A percentile compares a stretch with the other conserved stretches of the same genome.
Conservation (phyloP, 2,113 vertebrate genomes). For the Sander lucioperca region DNA sequence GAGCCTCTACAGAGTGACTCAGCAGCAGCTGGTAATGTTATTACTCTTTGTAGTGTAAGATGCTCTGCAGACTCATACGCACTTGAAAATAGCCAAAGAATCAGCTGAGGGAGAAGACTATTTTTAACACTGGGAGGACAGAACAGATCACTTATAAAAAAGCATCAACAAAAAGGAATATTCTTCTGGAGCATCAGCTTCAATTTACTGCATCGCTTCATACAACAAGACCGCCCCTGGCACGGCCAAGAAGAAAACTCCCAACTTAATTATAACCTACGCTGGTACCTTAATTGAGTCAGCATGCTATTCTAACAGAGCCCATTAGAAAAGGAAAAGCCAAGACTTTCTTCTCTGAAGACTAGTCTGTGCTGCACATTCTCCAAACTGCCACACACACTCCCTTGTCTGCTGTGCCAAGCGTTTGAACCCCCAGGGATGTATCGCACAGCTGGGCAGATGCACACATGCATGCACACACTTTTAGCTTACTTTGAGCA, state of each 20-base stretch:
- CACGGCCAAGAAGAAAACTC: slow-evolving; percentile 59
- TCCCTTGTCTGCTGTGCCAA: slow-evolving; percentile 50
- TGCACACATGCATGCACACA: neutral
- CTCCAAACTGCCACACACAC: slow-evolving; percentile 42
- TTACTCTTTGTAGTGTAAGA: slow-evolving; percentile 54
- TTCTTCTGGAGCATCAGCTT: slow-evolving; percentile 46
- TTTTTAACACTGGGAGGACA: slow-evolving; percentile 57
- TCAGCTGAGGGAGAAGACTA: slow-evolving; percentile 60
- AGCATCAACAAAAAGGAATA: slow-evolving; percentile 34
- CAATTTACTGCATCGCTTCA: slow-evolving; percentile 59
- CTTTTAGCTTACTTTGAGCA: neutral
- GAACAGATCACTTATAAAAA: slow-evolving; percentile 55
- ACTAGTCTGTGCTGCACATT: slow-evolving; percentile 37
- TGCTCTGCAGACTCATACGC: slow-evolving; percentile 48
- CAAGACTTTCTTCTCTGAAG: slow-evolving; percentile 46
- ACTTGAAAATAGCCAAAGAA: slow-evolving; percentile 58
- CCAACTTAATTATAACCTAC: slow-evolving; percentile 71
- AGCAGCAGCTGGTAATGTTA: slow-evolving; percentile 55
- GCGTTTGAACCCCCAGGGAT: slow-evolving; percentile 57
- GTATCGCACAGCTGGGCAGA: slow-evolving; percentile 39
- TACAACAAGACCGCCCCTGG: slow-evolving; percentile 40
- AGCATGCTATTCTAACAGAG: slow-evolving; percentile 61
- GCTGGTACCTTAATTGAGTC: slow-evolving; percentile 71
- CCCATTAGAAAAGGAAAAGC: slow-evolving; percentile 46
- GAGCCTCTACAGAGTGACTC: slow-evolving; percentile 58